A percentile compares a stretch with the other conserved stretches of the same genome.
phyloP scores from a whole-genome alignment of 2,113 vertebrate species.

The Gallinago media region DNA sequence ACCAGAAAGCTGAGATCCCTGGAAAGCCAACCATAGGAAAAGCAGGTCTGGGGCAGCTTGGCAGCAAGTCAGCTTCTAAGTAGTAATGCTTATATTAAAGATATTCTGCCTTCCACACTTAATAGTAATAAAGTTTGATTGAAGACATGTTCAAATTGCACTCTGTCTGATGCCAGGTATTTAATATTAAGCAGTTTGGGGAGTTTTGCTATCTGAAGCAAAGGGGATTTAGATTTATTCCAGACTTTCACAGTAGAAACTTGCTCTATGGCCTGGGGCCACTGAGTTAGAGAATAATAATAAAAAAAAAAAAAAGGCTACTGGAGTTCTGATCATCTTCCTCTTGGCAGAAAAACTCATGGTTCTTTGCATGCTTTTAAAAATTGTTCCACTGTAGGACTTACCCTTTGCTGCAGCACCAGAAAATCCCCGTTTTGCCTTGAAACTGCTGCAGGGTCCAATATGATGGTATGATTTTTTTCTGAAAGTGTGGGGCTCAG shows the following conservation, averaged over 20 bases:
- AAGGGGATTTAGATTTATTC: conserved; percentile 52
- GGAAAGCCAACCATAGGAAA: conserved; percentile 18
- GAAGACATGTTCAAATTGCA: conserved; percentile 43
- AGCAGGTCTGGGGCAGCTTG: background rate
- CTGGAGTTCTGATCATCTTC: conserved; percentile 1
- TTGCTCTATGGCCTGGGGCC: background rate
- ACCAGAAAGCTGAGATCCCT: background rate
- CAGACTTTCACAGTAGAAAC: conserved; percentile 30
- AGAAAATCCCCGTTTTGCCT: conserved; percentile 31
- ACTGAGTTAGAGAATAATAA: background rate
- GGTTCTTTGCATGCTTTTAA: background rate
- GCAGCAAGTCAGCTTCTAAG: conserved; percentile 29
- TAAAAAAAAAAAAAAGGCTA: background rate
- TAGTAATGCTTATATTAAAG: conserved; percentile 25
- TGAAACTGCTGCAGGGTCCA: conserved; percentile 7
- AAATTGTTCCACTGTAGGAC: background rate
- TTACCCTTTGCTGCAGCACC: background rate
- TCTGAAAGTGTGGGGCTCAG: background rate
- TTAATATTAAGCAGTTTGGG: conserved; percentile 47
- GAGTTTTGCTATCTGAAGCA: conserved; percentile 39
- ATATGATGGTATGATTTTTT: background rate
- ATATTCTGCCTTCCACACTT: background rate
- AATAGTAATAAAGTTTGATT: conserved; percentile 60
- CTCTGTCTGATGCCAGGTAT: conserved; percentile 48
- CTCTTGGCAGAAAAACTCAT: background rate